Evolutionary conservation across 1,140 invertebrate species (phyloP).

Genomic region (Drosophila ercepeae): DNA sequence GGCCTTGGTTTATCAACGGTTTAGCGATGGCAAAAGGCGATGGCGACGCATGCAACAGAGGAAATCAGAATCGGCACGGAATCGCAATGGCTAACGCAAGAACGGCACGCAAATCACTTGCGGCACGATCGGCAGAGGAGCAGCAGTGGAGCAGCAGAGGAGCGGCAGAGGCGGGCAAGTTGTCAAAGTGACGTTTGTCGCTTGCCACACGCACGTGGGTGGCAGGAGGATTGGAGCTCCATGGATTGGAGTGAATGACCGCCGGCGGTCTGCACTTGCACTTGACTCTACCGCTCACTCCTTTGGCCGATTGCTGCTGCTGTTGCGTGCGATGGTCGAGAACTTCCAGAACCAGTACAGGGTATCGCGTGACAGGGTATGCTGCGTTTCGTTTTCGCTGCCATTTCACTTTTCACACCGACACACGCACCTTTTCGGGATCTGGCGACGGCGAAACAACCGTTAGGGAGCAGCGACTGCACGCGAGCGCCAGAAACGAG

Average conservation of each 20-base stretch:
- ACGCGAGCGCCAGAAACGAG: constrained; percentile 69
- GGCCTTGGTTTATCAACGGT: constrained; percentile 38
- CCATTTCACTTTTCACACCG: constrained; percentile 9
- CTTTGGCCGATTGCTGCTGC: neutral
- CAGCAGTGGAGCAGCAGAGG: constrained; percentile 5
- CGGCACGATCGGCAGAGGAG: constrained; percentile 47
- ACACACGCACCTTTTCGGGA: constrained; percentile 50
- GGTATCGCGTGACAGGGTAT: constrained; percentile 25
- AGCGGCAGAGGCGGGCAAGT: constrained; percentile 7
- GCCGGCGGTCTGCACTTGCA: constrained; percentile 61
- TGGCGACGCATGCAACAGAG: constrained; percentile 77
- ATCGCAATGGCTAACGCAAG: constrained; percentile 65
- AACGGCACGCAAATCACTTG: constrained; percentile 72
- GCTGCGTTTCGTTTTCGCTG: constrained; percentile 40
- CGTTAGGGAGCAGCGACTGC: constrained; percentile 73
- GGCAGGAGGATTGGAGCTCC: neutral
- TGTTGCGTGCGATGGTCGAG: constrained; percentile 37
- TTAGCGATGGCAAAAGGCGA: constrained; percentile 48
- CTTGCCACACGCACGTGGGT: constrained; percentile 22
- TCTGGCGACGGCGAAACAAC: constrained; percentile 63
- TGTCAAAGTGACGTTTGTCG: constrained; percentile 68
- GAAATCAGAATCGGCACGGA: constrained; percentile 61
- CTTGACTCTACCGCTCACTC: constrained; percentile 34
- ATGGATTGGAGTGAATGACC: constrained; percentile 50
- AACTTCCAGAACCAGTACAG: constrained; percentile 48